phyloP scores from a whole-genome alignment of 2,797 vertebrate species.

The Urocyon cinereoargenteus region DNA sequence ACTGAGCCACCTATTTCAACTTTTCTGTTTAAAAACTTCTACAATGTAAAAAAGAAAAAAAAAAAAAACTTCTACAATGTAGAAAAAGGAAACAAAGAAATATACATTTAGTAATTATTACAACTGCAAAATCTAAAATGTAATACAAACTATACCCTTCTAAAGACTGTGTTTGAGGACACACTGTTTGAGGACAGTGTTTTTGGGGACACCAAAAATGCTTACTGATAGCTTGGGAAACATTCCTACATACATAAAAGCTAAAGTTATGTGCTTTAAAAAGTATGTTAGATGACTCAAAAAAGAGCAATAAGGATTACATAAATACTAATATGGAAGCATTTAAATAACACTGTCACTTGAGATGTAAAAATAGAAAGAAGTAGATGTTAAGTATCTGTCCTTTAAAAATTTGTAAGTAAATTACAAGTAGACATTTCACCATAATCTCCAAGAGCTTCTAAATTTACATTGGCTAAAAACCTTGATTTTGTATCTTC shows the following conservation, averaged over 20 bases:
- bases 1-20: background rate
- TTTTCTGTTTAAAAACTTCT: background rate
- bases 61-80: background rate
- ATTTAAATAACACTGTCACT: background rate
- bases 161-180: background rate
- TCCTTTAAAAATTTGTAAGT: conserved; percentile 19
- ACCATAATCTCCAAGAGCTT: background rate
- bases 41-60: background rate
- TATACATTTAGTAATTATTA: conserved; percentile 12
- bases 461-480: background rate
- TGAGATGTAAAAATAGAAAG: background rate
- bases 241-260: background rate
- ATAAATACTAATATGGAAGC: background rate
- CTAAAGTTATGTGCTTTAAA: background rate
- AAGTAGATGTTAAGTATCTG: background rate
- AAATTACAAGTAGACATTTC: background rate
- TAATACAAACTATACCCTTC: background rate
- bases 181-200: background rate
- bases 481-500: background rate
- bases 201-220: background rate
- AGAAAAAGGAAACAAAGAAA: conserved; percentile 21
- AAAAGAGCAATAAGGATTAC: background rate
- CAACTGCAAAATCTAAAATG: background rate
- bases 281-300: background rate
- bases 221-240: background rate